Evolutionary conservation across 2,888 invertebrate genomes (phyloP), one percentile per base, ranked within the genome.

Genomic region (Hirtodrosophila duncani): DNA sequence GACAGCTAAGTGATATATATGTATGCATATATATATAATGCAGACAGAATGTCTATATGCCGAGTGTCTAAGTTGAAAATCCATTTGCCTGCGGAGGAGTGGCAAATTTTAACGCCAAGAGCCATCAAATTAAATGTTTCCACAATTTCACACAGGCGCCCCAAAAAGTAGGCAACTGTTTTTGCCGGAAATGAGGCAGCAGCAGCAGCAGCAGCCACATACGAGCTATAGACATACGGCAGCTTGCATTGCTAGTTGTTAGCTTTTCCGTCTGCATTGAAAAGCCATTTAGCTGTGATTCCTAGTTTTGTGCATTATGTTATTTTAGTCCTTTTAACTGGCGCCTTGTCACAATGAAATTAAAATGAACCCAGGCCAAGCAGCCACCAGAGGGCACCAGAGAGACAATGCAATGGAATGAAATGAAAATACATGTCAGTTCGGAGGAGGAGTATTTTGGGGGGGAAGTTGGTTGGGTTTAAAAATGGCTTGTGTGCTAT

Each of bases 111-210:
- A 66, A 72, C 53, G 78, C 65, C 72, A 65, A 51, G 38, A 49
- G 66, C 37, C 52, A 74, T 74, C 50, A 69, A 70, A 61, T 70
- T 67, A 64, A 71, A 62, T 50, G 58, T 48, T 71, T 78, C 50
- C 16, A 48, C 21, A 38, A 36, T 43, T 39, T 10, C 14, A 16
- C 20, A 30, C 13, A 20, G 26, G 13, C 38, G 21, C 42, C 23
- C 58, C 31, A 2, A 36, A 63, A 71, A 62, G 65, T 72, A 65
- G 68, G 74, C 71, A 45, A 42, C 31, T 20, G 23, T 21, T 37
- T 58, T 48, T 36, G 14, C 27, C n/a, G 38, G 77, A 71, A 79
- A 67, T 55, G 38, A 61, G 38, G 44, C 52, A 38, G 16, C 27
- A 31, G 7, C 24, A 17, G 24, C n/a, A 44, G 42, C 37, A 7